These are phyloP conservation scores for Chionoecetes opilio DNA, from an alignment of 1,140 invertebrate species.

Conservation along the genomic window DNA sequence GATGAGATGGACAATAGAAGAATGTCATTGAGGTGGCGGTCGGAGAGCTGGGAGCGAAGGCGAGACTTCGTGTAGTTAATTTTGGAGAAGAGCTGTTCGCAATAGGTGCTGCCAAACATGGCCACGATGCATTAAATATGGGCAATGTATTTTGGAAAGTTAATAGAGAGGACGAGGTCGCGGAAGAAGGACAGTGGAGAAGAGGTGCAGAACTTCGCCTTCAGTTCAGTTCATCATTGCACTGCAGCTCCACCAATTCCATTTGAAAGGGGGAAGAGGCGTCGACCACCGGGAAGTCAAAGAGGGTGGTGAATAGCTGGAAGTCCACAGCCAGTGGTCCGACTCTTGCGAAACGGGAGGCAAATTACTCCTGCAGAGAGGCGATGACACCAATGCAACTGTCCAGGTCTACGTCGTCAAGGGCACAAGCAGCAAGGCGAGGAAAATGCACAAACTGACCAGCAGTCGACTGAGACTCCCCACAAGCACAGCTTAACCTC, in stretches of 20 bases:
- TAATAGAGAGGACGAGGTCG: neutral
- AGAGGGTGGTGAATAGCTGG: too few species aligned
- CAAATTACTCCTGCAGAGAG: slow-evolving; percentile 31
- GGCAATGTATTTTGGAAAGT: slow-evolving; percentile 47
- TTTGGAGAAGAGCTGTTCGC: slow-evolving; percentile 47
- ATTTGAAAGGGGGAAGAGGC: neutral
- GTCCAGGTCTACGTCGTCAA: too few species aligned
- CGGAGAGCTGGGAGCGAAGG: slow-evolving; percentile 6
- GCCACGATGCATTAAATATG: neutral
- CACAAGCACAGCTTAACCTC: too few species aligned
- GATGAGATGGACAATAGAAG: too few species aligned
- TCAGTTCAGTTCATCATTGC: neutral
- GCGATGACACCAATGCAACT: neutral
- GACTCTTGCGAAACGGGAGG: slow-evolving; percentile 1
- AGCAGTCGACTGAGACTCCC: too few species aligned
- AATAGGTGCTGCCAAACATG: slow-evolving; percentile 37
- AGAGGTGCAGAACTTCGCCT: slow-evolving; percentile 31
- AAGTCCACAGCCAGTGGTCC: neutral
- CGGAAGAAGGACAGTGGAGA: neutral
- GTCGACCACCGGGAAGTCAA: neutral
- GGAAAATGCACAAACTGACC: too few species aligned
- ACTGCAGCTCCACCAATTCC: neutral
- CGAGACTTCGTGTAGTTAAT: slow-evolving; percentile 44
- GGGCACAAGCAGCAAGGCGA: too few species aligned
- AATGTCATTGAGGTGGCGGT: neutral